Evolutionary conservation across 2,888 invertebrate species (phyloP).

Genomic region (Drosophila hamatofila): DNA sequence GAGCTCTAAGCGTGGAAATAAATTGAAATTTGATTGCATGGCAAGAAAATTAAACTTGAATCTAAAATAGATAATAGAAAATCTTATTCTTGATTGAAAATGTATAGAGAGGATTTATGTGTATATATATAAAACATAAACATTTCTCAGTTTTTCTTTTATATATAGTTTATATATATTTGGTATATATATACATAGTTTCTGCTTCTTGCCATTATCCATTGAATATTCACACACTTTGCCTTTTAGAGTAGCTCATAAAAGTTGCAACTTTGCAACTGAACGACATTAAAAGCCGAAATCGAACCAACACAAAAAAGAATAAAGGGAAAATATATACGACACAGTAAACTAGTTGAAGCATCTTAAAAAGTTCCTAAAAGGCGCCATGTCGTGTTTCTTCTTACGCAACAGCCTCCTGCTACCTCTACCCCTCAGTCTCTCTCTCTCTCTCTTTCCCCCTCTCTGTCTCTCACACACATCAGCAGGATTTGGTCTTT

Average conservation of each 20-base stretch:
- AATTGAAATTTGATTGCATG: constrained; percentile 10
- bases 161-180: too few species aligned
- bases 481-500: constrained; percentile 33
- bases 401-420: constrained; percentile 28
- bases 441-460: background rate
- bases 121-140: background rate
- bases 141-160: background rate
- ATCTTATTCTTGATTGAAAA: background rate
- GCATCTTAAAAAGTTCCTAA: constrained; percentile 58
- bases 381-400: constrained; percentile 58
- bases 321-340: constrained; percentile 14
- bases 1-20: background rate
- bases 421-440: background rate
- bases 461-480: background rate
- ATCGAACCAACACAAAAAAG: constrained; percentile 2
- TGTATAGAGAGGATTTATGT: background rate
- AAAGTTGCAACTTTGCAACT: constrained; percentile 33
- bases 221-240: background rate
- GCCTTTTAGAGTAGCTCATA: constrained; percentile 12
- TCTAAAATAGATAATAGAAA: background rate
- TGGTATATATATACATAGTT: too few species aligned
- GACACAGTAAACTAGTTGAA: constrained; percentile 46
- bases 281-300: constrained; percentile 33
- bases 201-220: background rate
- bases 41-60: background rate